Percentiles rank a stretch among this genome's conserved stretches.
Evolutionary conservation across 92 coral and sea anemone genomes (phyloP).

Genomic region (Heliopora coerulea): DNA sequence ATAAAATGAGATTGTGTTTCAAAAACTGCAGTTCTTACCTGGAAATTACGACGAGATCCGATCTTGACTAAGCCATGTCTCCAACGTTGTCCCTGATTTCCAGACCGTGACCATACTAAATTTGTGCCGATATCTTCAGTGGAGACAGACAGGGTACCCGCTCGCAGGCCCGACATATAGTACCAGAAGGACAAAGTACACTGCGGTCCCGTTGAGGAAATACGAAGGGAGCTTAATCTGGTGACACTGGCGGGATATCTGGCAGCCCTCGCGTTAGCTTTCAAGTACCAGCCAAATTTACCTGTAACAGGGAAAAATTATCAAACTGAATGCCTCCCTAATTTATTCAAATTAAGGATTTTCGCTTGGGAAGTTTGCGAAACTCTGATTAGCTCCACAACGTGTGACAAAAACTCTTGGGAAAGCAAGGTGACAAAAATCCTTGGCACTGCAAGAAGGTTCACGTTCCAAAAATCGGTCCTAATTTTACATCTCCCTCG

Average conservation of each 20-base stretch:
- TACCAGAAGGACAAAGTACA: slow-evolving; percentile 93
- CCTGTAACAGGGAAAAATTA: slow-evolving; percentile 54
- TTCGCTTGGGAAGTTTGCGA: no score
- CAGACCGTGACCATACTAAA: slow-evolving; percentile 72
- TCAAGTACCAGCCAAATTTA: slow-evolving; percentile 84
- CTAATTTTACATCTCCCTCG: no score
- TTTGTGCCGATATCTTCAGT: slow-evolving; percentile 69
- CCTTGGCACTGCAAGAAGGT: no score
- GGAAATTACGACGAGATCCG: slow-evolving; percentile 85
- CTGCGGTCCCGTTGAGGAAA: slow-evolving; percentile 88
- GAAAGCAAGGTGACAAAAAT: no score
- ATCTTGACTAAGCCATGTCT: slow-evolving; percentile 54
- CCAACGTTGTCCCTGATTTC: slow-evolving; percentile 86
- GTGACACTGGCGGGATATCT: slow-evolving; percentile 65
- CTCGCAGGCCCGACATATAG: slow-evolving; percentile 73
- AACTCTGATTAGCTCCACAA: no score
- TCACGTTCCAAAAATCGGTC: no score
- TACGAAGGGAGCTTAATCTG: slow-evolving; percentile 61
- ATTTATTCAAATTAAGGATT: no score
- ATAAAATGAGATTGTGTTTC: not conserved
- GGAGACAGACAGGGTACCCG: slow-evolving; percentile 79
- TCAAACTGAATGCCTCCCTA: no score
- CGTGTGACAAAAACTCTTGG: no score
- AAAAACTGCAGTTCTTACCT: slow-evolving; percentile 49
- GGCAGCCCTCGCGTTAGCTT: slow-evolving; percentile 89